Evolutionary conservation across 2,888 invertebrate genomes (phyloP), one percentile per base, ranked within the genome.

Genomic region (Masnerella sp.): DNA sequence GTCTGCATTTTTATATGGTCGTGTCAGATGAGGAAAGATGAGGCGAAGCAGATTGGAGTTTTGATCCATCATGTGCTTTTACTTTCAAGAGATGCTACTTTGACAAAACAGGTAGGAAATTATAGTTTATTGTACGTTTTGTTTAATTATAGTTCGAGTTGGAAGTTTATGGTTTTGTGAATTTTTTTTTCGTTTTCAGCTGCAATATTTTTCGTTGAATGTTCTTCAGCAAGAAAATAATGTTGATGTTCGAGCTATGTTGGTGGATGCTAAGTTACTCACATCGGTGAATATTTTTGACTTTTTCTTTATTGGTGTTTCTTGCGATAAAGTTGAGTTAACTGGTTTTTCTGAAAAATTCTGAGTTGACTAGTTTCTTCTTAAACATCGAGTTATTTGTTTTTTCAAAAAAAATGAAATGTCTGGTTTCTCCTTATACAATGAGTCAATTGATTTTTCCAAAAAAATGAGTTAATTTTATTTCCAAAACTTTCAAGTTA

Each of bases 161-260:
- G 22, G 4, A 22, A 22, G 22, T 3, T 3, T 22, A 3, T 22
- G 22, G 7, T 22, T 5, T 3, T 22, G 22, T 5, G 4, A 22
- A 7, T 5, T 7, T 22, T 22, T 22, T 32, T 32, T 5, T 64
- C 77, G n/a, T n/a, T n/a, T n/a, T n/a, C 69, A 83, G 82, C 75
- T 83, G 9, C 79, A 77, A 54, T 56, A 80, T 12, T 83, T 83
- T 56, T 82, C 82, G 2, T 42, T 81, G 5, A 81, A 83, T 77
- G 62, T 82, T 34, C 65, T 81, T 5, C 82, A 83, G 28, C 78
- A 79, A 9, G 78, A 78, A 38, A 82, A 80, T 25, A 67, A 76
- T 7, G 81, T 82, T 14, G 74, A 76, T 11, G 79, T 78, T 3
- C 79, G 77, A 71, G 78, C 80, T 32, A 52, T 81, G 5, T 17